phyloP scores from a whole-genome alignment of 2,113 vertebrate genomes.

The Mastomys natalensis region DNA sequence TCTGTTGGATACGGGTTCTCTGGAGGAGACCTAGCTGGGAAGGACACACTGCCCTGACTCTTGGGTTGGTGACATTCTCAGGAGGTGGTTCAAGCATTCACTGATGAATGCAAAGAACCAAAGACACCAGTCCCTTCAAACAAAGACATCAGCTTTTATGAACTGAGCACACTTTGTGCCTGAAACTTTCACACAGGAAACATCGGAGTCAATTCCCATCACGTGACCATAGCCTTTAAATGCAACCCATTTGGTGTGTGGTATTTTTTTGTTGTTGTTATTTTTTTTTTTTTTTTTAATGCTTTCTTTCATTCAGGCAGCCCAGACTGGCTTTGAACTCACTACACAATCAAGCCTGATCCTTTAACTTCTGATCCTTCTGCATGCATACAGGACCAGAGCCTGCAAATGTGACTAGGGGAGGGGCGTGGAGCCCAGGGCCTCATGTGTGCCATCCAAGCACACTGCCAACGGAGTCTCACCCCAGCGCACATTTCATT shows the following conservation, averaged over 20 bases:
- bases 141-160: no score
- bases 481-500: neutral
- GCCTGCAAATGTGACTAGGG: neutral
- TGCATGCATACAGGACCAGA: neutral
- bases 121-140: rapidly evolving
- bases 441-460: neutral
- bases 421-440: neutral
- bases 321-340: neutral
- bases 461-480: neutral
- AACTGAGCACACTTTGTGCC: neutral
- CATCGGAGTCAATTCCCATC: neutral
- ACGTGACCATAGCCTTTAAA: no score
- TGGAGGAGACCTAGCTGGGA: rapidly evolving
- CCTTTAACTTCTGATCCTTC: neutral
- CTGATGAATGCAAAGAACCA: neutral
- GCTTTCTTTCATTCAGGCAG: no score
- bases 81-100: neutral
- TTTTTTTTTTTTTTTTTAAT: neutral
- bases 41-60: rapidly evolving
- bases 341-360: neutral
- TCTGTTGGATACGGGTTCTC: rapidly evolving
- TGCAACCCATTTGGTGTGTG: neutral
- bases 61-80: neutral
- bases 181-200: neutral
- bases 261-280: neutral